These are phyloP conservation scores for Aphelinus atriplicis DNA, from an alignment of 1,140 invertebrate genomes.

Conservation along the genomic window DNA sequence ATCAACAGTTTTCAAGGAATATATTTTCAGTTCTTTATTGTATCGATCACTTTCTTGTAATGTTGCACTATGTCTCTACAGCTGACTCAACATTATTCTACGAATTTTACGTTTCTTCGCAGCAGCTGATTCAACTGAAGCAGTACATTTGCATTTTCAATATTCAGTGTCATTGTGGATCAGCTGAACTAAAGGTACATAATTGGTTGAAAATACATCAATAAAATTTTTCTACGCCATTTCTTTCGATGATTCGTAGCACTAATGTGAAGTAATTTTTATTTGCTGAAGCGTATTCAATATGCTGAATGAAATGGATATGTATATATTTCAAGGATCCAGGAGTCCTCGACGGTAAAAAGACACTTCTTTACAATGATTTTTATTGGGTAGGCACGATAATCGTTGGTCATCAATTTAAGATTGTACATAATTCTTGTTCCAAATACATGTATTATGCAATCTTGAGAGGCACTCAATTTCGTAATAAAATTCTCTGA, in stretches of 20 bases:
- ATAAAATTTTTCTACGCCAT: conserved; percentile 18
- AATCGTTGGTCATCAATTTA: conserved; percentile 6
- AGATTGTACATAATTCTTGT: too few relatives aligned
- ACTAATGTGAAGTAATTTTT: not conserved
- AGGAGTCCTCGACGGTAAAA: conserved; percentile 17
- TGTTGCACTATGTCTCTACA: conserved; percentile 32
- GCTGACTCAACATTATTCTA: conserved; percentile 23
- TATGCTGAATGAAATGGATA: not conserved
- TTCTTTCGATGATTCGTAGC: not conserved
- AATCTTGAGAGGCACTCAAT: too few relatives aligned
- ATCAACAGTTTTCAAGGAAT: conserved; percentile 22
- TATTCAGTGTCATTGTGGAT: conserved; percentile 2
- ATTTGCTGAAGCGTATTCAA: conserved; percentile 3
- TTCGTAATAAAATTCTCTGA: too few relatives aligned
- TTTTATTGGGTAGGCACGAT: conserved; percentile 27
- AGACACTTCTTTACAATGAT: not conserved
- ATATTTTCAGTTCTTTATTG: conserved; percentile 42
- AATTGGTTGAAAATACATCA: conserved; percentile 13
- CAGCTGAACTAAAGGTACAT: too few relatives aligned
- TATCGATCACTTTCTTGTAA: conserved; percentile 39
- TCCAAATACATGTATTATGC: too few relatives aligned
- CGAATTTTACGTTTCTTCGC: conserved; percentile 15
- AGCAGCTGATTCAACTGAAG: conserved; percentile 27
- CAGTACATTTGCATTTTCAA: conserved; percentile 15
- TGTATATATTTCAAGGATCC: conserved; percentile 19